These are phyloP conservation scores for Manacus vitellinus DNA, from an alignment of 2,113 vertebrate genomes.

Conservation along the genomic window DNA sequence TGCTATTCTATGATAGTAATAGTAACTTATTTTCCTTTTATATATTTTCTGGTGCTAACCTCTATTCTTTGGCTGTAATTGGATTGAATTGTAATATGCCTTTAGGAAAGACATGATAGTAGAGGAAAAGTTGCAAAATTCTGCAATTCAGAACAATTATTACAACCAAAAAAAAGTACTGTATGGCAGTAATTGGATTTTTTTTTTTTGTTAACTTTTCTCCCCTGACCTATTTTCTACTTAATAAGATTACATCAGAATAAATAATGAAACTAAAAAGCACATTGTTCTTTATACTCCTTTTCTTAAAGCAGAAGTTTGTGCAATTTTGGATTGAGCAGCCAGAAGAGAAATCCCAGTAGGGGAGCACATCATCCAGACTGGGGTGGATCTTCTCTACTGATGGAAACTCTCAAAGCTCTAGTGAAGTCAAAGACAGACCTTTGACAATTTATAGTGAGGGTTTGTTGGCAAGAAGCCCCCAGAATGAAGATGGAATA, in stretches of 20 bases:
- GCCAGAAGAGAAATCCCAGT: neutral
- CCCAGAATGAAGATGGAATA: neutral
- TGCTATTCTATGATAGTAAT: neutral
- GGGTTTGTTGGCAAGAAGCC: neutral
- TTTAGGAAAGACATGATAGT: neutral
- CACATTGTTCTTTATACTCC: neutral
- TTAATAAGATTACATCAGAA: neutral
- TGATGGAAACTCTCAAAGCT: neutral
- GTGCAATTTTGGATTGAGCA: neutral
- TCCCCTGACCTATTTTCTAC: neutral
- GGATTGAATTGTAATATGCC: neutral
- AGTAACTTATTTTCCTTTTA: slow-evolving; percentile 53
- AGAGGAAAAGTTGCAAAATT: neutral
- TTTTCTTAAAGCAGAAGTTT: neutral
- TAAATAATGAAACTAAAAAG: neutral
- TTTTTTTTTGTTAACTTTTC: neutral
- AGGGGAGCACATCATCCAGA: neutral
- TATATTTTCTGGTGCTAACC: slow-evolving; percentile 30
- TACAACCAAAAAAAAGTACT: neutral
- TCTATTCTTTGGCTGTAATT: neutral
- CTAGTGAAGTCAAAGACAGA: neutral
- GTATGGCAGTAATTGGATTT: neutral
- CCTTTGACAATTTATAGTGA: neutral
- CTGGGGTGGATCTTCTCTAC: neutral
- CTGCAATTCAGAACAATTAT: neutral